A percentile compares a stretch with the other conserved stretches of the same genome.
Conservation (phyloP, 2,888 invertebrate species). For the Capitulum mitella region DNA sequence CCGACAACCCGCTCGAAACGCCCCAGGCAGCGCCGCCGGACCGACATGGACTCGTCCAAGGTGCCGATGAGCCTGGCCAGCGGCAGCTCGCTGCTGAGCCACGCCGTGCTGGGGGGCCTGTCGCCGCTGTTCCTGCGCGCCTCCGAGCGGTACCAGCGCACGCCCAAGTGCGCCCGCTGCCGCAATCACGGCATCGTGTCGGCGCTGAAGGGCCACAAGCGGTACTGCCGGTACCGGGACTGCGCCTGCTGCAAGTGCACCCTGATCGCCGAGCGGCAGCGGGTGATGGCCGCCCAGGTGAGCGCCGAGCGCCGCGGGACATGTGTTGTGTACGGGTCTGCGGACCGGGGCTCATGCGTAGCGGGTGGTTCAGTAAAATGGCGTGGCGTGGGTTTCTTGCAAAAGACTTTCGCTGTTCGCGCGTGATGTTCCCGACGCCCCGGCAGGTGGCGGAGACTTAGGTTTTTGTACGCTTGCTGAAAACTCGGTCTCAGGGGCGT, state of each 20-base stretch:
- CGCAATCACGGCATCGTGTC: slow-evolving; percentile 38
- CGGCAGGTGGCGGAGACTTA: too few species aligned
- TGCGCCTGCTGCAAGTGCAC: slow-evolving; percentile 82
- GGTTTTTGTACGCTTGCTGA: too few species aligned
- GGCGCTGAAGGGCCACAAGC: slow-evolving; percentile 63
- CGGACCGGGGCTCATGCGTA: too few species aligned
- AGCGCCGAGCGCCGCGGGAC: too few species aligned
- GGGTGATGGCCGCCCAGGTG: slow-evolving; percentile 68
- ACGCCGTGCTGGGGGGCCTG: slow-evolving; percentile 35
- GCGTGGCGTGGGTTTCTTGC: too few species aligned
- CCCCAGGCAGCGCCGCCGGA: too few species aligned
- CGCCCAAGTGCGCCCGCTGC: slow-evolving; percentile 38
- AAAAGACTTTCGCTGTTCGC: too few species aligned
- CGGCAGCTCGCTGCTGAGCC: slow-evolving; percentile 33
- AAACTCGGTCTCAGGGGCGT: too few species aligned
- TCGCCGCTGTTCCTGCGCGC: slow-evolving; percentile 38
- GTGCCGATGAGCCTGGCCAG: slow-evolving; percentile 33
- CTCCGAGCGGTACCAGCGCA: slow-evolving; percentile 46
- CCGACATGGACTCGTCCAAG: slow-evolving; percentile 3
- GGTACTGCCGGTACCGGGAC: slow-evolving; percentile 76
- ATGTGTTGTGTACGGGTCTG: too few species aligned
- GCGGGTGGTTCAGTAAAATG: too few species aligned
- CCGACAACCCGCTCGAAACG: too few species aligned
- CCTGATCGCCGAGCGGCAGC: slow-evolving; percentile 74
- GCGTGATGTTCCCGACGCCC: too few species aligned